Percentiles rank a stretch among this genome's conserved stretches.
Evolutionary conservation across 1,140 invertebrate species (phyloP).

Genomic region (Teleopsis dalmanni): DNA sequence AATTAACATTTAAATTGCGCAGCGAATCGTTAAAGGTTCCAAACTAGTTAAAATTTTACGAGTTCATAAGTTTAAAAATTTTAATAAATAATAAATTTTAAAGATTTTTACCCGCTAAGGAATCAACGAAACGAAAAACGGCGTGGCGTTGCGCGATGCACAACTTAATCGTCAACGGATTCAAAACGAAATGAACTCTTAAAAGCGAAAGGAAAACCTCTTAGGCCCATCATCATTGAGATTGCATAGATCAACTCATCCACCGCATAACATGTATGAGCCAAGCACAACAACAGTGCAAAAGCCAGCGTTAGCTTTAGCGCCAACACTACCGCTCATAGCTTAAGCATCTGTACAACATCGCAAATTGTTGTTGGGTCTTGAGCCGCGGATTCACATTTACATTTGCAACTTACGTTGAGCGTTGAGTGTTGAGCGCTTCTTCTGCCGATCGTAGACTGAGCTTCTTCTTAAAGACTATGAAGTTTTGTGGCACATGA

Average conservation of each 20-base stretch:
- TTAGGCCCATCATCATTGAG: constrained; percentile 27
- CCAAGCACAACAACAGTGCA: constrained; percentile 13
- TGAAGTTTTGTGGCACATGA: no score
- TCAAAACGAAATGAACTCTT: constrained; percentile 44
- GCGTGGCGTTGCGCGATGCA: constrained; percentile 38
- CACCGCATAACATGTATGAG: neutral
- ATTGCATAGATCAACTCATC: neutral
- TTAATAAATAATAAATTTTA: neutral
- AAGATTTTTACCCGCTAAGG: neutral
- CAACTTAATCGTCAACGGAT: constrained; percentile 42
- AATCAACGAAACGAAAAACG: neutral
- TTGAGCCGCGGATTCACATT: no score
- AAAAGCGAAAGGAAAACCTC: constrained; percentile 44
- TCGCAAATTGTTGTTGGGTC: no score
- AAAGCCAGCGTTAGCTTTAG: constrained; percentile 7
- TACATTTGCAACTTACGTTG: no score
- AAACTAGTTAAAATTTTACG: constrained; percentile 1
- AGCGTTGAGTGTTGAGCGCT: no score
- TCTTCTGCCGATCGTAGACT: no score
- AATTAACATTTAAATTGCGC: constrained; percentile 42
- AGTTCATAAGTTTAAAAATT: neutral
- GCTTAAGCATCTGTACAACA: no score
- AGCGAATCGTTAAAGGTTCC: constrained; percentile 25
- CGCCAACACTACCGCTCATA: neutral
- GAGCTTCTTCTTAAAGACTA: no score